These are phyloP conservation scores for Pegoplata infirma DNA, from an alignment of 2,888 invertebrate genomes.

Conservation along the genomic window DNA sequence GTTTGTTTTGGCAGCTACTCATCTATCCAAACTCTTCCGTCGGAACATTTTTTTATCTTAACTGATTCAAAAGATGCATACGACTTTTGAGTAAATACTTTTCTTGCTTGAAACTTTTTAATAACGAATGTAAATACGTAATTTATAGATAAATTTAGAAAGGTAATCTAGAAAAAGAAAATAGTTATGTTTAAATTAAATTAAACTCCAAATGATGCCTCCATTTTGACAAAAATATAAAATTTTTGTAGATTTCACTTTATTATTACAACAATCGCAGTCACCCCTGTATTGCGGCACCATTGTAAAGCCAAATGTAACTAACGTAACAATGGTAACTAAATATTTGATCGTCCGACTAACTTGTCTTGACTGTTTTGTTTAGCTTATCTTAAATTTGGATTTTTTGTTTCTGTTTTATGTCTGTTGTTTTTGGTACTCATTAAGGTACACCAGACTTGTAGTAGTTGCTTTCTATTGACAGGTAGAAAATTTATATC, in stretches of 20 bases:
- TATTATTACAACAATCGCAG: conserved; percentile 8
- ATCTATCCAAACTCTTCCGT: no score
- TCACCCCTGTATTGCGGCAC: conserved; percentile 43
- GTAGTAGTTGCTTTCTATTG: conserved; percentile 66
- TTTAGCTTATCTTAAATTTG: conserved; percentile 36
- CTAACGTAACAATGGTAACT: conserved; percentile 28
- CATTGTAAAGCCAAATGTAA: conserved; percentile 37
- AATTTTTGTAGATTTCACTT: conserved; percentile 10
- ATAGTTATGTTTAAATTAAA: background rate
- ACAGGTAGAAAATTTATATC: conserved; percentile 74
- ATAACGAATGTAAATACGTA: no score
- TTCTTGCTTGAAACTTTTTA: no score
- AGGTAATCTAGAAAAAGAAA: background rate
- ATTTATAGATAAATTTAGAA: background rate
- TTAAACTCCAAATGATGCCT: conserved; percentile 16
- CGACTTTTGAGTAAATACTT: no score
- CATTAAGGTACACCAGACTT: conserved; percentile 51
- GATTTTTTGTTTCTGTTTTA: conserved; percentile 17
- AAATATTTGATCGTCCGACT: conserved; percentile 59
- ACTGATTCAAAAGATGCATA: no score
- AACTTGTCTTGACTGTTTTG: conserved; percentile 13
- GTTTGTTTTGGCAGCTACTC: no score
- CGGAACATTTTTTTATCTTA: no score
- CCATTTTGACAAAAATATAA: conserved; percentile 56
- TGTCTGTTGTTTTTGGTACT: conserved; percentile 22